Evolutionary conservation across 2,888 invertebrate species (phyloP).

Genomic region (Erebia palarica): DNA sequence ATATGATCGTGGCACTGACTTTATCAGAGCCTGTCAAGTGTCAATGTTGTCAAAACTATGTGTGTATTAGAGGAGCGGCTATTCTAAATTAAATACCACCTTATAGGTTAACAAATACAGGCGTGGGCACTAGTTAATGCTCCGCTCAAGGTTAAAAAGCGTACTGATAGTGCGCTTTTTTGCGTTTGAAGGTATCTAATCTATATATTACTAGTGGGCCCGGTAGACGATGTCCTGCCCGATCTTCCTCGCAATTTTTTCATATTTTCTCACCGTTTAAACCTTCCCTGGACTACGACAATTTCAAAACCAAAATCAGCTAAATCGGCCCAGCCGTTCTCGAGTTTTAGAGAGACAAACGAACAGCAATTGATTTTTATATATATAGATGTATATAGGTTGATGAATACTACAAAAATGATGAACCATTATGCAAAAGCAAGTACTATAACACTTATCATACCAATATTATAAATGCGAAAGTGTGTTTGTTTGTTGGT

Average conservation of each 20-base stretch:
- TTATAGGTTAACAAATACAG: conserved; percentile 54
- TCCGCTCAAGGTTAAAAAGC: conserved; percentile 61
- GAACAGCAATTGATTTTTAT: no score
- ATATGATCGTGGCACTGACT: neutral
- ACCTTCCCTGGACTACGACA: no score
- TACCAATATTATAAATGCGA: no score
- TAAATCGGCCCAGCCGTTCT: no score
- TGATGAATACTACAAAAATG: conserved; percentile 20
- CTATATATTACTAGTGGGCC: no score
- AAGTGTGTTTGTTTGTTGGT: no score
- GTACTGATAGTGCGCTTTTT: no score
- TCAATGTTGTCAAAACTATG: conserved; percentile 8
- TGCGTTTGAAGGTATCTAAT: conserved; percentile 52
- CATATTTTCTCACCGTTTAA: no score
- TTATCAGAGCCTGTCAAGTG: neutral
- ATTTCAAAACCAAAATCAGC: no score
- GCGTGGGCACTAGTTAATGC: conserved; percentile 57
- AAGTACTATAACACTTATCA: neutral
- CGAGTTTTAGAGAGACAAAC: no score
- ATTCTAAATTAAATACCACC: conserved; percentile 38
- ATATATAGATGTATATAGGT: conserved; percentile 15
- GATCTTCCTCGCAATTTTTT: no score
- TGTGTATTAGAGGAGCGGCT: conserved; percentile 22
- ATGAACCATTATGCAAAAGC: conserved; percentile 13
- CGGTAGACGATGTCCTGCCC: no score